Evolutionary conservation across 2,113 vertebrate genomes (phyloP).

Genomic region (Pelecanoides urinatrix): DNA sequence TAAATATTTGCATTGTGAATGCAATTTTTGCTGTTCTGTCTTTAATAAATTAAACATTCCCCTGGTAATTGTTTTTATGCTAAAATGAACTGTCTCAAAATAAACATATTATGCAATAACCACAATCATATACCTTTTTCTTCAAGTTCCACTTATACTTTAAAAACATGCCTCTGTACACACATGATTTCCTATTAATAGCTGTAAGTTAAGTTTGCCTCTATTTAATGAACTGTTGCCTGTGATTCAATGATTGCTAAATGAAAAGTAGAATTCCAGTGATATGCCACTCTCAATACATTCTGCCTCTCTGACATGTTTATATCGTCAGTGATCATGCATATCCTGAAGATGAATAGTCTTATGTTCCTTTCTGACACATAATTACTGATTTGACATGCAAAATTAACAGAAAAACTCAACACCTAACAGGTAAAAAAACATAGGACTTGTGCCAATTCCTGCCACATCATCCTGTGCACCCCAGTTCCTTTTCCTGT

Average conservation of each 20-base stretch:
- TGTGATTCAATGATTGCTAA: neutral
- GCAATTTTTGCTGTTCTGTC: neutral
- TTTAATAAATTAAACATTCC: neutral
- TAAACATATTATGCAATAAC: neutral
- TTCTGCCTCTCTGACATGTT: neutral
- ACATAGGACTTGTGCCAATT: neutral
- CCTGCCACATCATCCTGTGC: accelerated
- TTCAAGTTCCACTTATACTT: neutral
- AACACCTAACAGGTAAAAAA: neutral
- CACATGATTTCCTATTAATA: neutral
- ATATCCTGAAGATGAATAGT: neutral
- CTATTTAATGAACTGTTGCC: neutral
- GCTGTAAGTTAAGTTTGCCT: neutral
- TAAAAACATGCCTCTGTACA: neutral
- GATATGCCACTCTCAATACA: neutral
- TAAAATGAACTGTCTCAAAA: neutral
- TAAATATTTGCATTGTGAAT: neutral
- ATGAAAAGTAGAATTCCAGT: neutral
- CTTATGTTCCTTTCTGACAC: neutral
- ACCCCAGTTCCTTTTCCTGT: neutral
- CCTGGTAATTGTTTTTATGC: neutral
- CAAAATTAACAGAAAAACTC: neutral
- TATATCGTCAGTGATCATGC: neutral
- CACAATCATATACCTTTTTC: neutral
- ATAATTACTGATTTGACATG: neutral